phyloP scores from a whole-genome alignment of 2,113 vertebrate species.

The Bufo bufo region DNA sequence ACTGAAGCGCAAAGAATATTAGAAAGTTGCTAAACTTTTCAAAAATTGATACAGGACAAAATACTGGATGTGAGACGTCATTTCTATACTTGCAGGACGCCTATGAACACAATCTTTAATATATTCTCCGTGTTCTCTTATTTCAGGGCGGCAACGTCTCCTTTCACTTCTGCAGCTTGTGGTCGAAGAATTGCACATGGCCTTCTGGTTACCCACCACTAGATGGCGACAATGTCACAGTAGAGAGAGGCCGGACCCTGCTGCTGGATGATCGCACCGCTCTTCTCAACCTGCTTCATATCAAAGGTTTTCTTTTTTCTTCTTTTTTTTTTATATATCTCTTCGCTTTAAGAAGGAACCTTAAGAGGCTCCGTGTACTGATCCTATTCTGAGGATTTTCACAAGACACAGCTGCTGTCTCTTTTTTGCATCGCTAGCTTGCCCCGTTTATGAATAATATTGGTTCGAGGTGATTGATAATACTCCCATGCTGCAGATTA shows the following conservation, averaged over 20 bases:
- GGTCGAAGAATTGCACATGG: slow-evolving; percentile 71
- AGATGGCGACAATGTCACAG: slow-evolving; percentile 82
- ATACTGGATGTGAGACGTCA: not conserved
- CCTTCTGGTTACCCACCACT: slow-evolving; percentile 68
- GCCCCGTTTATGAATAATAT: slow-evolving; percentile 20
- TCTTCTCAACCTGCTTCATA: slow-evolving; percentile 68
- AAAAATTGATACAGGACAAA: too few relatives aligned
- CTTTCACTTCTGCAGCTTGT: slow-evolving; percentile 65
- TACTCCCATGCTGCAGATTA: slow-evolving; percentile 25
- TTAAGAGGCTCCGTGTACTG: not conserved
- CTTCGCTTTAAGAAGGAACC: not conserved
- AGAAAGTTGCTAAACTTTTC: not conserved
- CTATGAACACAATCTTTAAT: not conserved
- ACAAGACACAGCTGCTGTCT: not conserved
- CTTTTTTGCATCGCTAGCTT: not conserved
- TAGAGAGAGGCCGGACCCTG: slow-evolving; percentile 66
- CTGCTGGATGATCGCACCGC: slow-evolving; percentile 67
- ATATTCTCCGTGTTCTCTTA: not conserved
- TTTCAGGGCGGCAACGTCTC: slow-evolving; percentile 61
- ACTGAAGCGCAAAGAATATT: not conserved
- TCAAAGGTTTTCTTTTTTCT: slow-evolving; percentile 68
- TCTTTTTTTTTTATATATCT: not conserved
- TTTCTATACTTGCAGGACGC: not conserved
- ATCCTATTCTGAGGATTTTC: slow-evolving; percentile 25
- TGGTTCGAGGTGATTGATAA: slow-evolving; percentile 31